Evolutionary conservation across 2,888 invertebrate genomes (phyloP), one percentile per base, ranked within the genome.

Genomic region (Agonum fuliginosum): DNA sequence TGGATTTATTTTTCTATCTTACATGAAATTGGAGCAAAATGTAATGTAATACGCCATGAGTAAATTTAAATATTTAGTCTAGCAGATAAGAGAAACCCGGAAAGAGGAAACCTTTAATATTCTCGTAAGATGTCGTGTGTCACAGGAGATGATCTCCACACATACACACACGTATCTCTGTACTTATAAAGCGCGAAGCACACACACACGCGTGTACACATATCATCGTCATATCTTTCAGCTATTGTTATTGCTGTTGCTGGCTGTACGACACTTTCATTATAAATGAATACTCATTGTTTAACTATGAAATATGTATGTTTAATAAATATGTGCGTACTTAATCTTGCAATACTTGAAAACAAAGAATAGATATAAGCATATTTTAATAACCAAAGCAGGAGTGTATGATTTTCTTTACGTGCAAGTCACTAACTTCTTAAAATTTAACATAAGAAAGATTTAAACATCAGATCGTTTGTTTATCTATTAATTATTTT

Each of bases 281-380:
- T 69, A 69, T 43, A 69, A 37, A 43, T 69, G 69, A 69, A 69
- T 69, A 69, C 43, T 41, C 43, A 69, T 69, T 69, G 69, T 69
- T 69, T 69, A 5, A 54, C 5, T 54, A 54, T 54, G 54, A 54
- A 54, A 27, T 54, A 24, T 54, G 54, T 27, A 10, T 54, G 54
- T 54, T 12, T 54, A 54, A 54, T 54, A 54, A 54, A 54, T 54
- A 54, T 27, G 27, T 54, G 54, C 54, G 54, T 54, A 54, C 14
- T 27, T 54, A 51, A 27, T 54, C 27, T 54, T 54, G 54, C 22
- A 27, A 54, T 54, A 27, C 3, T 27, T 54, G 12, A 27, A 54
- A 54, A 54, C 27, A 54, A 54, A 27, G 54, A 27, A 24, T 54
- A 54, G 12, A 54, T 14, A 54, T n/a, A 54, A 24, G 27, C 54